Evolutionary conservation across 2,888 invertebrate species (phyloP).

Genomic region (Drepana falcataria): DNA sequence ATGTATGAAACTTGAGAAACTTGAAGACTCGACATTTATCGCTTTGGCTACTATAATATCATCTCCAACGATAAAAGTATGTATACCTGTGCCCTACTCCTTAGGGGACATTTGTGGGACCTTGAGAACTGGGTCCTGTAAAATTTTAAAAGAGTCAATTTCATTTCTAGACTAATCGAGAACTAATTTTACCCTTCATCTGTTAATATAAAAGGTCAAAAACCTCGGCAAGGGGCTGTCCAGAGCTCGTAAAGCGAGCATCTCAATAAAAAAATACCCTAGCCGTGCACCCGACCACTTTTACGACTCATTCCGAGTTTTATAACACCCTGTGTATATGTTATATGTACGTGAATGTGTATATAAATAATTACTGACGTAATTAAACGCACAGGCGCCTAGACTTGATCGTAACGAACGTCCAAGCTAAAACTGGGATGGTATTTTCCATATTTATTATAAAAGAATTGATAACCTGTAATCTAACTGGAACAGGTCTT

Average conservation of each 20-base stretch:
- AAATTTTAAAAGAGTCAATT: too few species aligned
- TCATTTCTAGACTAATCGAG: constrained; percentile 1
- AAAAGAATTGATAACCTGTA: too few species aligned
- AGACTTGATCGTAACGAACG: constrained; percentile 1
- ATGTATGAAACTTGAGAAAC: too few species aligned
- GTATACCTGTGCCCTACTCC: too few species aligned
- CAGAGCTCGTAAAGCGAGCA: constrained; percentile 48
- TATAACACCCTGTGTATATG: constrained; percentile 33
- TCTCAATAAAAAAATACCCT: constrained; percentile 61
- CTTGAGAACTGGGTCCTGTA: too few species aligned
- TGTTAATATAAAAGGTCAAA: constrained; percentile 56
- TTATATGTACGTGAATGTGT: constrained; percentile 2
- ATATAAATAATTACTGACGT: constrained; percentile 11
- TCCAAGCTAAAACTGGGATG: background rate
- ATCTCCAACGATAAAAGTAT: too few species aligned
- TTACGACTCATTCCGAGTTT: constrained; percentile 56
- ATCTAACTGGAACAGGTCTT: too few species aligned
- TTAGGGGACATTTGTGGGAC: too few species aligned
- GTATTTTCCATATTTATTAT: background rate
- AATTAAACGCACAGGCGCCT: constrained; percentile 11
- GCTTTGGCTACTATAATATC: too few species aligned
- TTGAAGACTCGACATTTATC: too few species aligned
- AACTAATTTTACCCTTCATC: constrained; percentile 22
- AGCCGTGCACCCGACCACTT: constrained; percentile 39
- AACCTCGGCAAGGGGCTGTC: constrained; percentile 37